Conservation (phyloP, 2,888 invertebrate genomes). For the Operophtera brumata region DNA sequence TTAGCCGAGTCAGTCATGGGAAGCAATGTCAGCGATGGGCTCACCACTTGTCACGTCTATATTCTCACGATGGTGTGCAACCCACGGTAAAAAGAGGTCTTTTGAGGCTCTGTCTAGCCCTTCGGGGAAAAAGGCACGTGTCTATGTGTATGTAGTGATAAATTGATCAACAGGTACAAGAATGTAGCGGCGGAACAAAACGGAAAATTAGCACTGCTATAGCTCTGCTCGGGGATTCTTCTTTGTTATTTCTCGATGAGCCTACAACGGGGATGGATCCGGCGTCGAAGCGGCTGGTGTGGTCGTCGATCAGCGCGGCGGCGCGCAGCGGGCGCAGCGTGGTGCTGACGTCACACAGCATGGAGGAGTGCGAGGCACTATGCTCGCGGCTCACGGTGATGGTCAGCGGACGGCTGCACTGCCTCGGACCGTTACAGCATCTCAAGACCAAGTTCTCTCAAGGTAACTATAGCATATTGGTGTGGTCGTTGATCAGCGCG, state of each 20-base stretch:
- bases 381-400: constrained; percentile 90
- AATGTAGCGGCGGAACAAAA: constrained; percentile 88
- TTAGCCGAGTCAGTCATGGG: too few relatives aligned
- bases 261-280: constrained; percentile 90
- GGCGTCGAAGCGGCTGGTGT: constrained; percentile 88
- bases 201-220: constrained; percentile 88
- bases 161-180: constrained; percentile 57
- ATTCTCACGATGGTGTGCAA: too few relatives aligned
- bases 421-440: constrained; percentile 86
- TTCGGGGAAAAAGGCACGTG: too few relatives aligned
- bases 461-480: constrained; percentile 82
- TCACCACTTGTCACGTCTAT: too few relatives aligned
- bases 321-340: constrained; percentile 86
- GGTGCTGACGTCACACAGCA: constrained; percentile 82
- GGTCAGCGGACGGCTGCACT: constrained; percentile 87
- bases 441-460: constrained; percentile 77
- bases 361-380: constrained; percentile 92
- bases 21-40: too few relatives aligned
- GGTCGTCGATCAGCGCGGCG: constrained; percentile 84
- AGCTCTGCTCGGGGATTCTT: constrained; percentile 85
- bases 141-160: too few relatives aligned
- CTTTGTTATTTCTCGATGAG: constrained; percentile 85
- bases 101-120: too few relatives aligned
- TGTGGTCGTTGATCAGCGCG: constrained; percentile 86
- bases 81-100: too few relatives aligned